These are phyloP conservation scores for Drosophila teissieri DNA, from an alignment of 1,140 invertebrate genomes.

Conservation along the genomic window DNA sequence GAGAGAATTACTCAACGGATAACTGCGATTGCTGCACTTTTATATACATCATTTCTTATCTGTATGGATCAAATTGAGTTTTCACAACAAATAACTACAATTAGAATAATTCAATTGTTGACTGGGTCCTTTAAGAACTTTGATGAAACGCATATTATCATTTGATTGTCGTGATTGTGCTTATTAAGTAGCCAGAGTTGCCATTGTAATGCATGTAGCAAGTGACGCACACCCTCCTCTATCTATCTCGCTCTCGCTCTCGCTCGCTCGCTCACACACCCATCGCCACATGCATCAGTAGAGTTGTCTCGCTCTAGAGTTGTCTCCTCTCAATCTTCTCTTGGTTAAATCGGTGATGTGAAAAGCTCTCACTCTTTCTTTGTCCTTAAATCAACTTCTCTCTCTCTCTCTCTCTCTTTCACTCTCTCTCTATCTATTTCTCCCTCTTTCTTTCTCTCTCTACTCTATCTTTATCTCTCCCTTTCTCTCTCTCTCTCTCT, in stretches of 20 bases:
- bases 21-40: background rate
- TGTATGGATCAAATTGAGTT: background rate
- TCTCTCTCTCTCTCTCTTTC: conserved; percentile 23
- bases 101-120: background rate
- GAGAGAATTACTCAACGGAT: background rate
- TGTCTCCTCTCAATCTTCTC: conserved; percentile 17
- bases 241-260: conserved; percentile 16
- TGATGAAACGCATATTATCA: background rate
- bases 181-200: conserved; percentile 33
- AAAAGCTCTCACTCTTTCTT: conserved; percentile 29
- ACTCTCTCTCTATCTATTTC: conserved; percentile 11
- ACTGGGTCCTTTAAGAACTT: background rate
- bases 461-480: conserved; percentile 35
- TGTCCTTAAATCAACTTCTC: conserved; percentile 24
- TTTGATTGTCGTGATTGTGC: conserved; percentile 27
- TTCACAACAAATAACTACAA: too few species aligned
- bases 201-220: conserved; percentile 52
- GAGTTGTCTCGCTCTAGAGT: conserved; percentile 47
- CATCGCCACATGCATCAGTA: conserved; percentile 17
- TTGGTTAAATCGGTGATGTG: conserved; percentile 41
- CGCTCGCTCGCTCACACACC: conserved; percentile 11
- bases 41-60: background rate
- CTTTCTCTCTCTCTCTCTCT: conserved; percentile 38
- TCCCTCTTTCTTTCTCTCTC: conserved; percentile 18
- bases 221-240: conserved; percentile 30